Conservation (phyloP, 1,140 invertebrate genomes). For the Ephestia elutella region DNA sequence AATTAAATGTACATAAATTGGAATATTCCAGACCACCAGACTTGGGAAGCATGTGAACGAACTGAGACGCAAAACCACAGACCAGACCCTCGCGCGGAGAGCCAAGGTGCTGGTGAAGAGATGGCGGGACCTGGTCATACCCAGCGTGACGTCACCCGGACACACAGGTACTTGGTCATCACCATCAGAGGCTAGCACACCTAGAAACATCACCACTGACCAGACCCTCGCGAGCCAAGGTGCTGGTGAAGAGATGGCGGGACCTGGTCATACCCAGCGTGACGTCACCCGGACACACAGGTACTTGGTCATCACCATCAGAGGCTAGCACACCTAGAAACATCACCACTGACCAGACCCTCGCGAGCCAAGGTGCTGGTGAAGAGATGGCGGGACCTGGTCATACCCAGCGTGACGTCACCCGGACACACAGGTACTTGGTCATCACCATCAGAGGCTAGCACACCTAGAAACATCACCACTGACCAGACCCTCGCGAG, state of each 20-base stretch:
- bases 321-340: no score
- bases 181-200: no score
- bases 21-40: constrained; percentile 80
- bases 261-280: constrained; percentile 81
- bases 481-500: background rate
- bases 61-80: constrained; percentile 86
- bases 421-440: constrained; percentile 36
- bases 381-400: constrained; percentile 91
- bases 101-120: constrained; percentile 92
- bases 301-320: constrained; percentile 1
- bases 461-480: no score
- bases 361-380: constrained; percentile 93
- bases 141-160: constrained; percentile 58
- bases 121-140: constrained; percentile 89
- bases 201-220: background rate
- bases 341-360: constrained; percentile 81
- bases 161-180: constrained; percentile 23
- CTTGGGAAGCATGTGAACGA: constrained; percentile 96
- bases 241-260: constrained; percentile 93
- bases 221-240: constrained; percentile 30
- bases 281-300: constrained; percentile 47
- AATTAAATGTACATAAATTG: no score
- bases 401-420: constrained; percentile 75
- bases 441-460: no score
- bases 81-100: constrained; percentile 87